Evolutionary conservation across 2,113 vertebrate species (phyloP), one percentile per base, ranked within the genome.

Genomic region (Varanus komodoensis): DNA sequence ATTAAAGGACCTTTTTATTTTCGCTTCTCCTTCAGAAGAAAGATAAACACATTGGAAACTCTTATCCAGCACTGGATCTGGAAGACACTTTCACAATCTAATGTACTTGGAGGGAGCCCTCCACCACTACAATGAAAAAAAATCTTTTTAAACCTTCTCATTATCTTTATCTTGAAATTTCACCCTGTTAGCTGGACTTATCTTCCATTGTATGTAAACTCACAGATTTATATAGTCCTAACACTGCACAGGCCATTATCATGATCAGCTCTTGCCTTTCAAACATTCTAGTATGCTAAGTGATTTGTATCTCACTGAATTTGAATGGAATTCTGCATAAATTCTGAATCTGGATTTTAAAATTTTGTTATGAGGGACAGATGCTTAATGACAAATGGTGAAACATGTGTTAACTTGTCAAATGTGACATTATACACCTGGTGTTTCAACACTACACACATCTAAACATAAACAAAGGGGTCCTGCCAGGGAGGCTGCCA

Each of bases 181-280:
- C 57, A 67, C 74, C 57, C 79, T 79, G 74, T 79, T 87, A 78
- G 27, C 50, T 54, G 25, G 50, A 68, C 79, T 73, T 73, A 88
- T 57, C 68, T 17, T 32, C 50, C 19, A 38, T 67, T 38, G 48
- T 14, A 54, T 52, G 71, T 54, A 17, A 73, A 38, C n/a, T 38
- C 71, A n/a, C 23, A 57, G 8, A 32, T 27, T 23, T 74, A n/a
- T 34, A 54, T 54, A 38, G 69, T 57, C 79, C 64, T 29, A 27
- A 88, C 54, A 15, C 14, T 50, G 4, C 67, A 78, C 50, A 61
- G 50, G 12, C 73, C 34, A 8, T 3, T 19, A 4, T 19, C 12
- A 15, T 69, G 54, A 86, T 74, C 52, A 19, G 4, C 4, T 29
- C 21, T 27, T 81, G 78, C 44, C 17, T 69, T 38, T 6, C 27